Conservation (phyloP, 2,113 vertebrate genomes). For the Alaudala cheleensis region DNA sequence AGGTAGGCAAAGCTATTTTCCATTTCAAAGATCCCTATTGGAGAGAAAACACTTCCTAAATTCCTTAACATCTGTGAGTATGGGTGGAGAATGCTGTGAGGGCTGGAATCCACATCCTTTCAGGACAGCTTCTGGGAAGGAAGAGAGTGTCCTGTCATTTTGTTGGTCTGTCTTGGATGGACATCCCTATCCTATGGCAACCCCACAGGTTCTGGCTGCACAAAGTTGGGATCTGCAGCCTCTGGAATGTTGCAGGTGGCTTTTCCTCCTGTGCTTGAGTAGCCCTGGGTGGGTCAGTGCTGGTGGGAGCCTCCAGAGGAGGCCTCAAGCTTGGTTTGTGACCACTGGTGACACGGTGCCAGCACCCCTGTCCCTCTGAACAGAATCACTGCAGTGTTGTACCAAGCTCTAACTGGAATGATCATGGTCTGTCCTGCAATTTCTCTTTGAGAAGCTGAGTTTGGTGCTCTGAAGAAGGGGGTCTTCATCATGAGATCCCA, state of each 20-base stretch:
- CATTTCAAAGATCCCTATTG: background rate
- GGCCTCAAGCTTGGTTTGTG: background rate
- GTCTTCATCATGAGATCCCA: background rate
- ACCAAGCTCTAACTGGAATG: background rate
- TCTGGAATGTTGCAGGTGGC: fast-evolving
- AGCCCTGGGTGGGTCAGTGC: background rate
- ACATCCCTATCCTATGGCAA: background rate
- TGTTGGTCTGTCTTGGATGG: background rate
- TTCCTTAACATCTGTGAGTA: background rate
- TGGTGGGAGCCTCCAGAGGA: background rate
- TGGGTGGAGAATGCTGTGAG: background rate
- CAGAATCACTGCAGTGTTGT: background rate
- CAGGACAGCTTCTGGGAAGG: background rate
- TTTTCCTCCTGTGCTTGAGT: background rate
- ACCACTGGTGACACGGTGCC: background rate
- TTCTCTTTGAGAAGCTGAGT: background rate
- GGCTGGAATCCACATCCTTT: background rate
- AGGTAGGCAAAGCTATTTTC: background rate
- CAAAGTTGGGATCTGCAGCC: background rate
- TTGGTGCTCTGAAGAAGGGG: background rate
- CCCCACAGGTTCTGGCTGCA: background rate
- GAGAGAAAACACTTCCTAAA: background rate
- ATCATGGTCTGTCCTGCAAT: background rate
- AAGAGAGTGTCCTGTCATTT: background rate
- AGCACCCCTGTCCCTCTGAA: background rate